Base-by-base conservation (phyloP, 1,140 invertebrate genomes). In the Phocides pigmalion region DNA sequence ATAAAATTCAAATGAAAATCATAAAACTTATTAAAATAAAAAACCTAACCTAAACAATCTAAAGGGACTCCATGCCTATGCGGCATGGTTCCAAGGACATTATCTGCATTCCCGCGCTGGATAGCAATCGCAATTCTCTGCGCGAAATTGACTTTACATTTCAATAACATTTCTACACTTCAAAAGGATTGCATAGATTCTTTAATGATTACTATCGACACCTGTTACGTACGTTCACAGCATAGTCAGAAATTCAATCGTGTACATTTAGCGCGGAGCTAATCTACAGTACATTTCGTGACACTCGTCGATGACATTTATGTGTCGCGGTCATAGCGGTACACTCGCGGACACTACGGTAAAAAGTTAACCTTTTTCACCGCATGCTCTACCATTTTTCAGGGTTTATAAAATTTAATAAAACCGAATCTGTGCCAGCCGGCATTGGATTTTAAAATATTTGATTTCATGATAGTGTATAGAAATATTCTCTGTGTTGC, bases 231-330 rank as follows among this genome's bases (percentile, higher is more conserved):
- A 72, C 74, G 68, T 0, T 32, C 28, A 11, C n/a, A 11, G 2
- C 28, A 32, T 32, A 32, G 82, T 84, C 78, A 82, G 70, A 81
- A 82, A 87, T 87, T 87, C 80, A 84, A 84, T 87, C 54, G 15
- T 53, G 62, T 70, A 74, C 74, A 74, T 76, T 80, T 71, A 70
- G 66, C 56, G 62, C 54, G 66, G 59, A 64, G 74, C 73, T 67
- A 70, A 74, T 44, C 62, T 59, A 58, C 39, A 65, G 79, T 50
- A 59, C 68, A 53, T 67, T 73, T 72, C 28, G 61, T 75, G 37
- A 53, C 68, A 62, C 49, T 51, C 61, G n/a, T 25, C 25, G 46
- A 61, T 61, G 58, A 49, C 28, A 16, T 32, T n/a, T 32, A 42
- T 46, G 20, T 35, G 22, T 11, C 28, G 56, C 54, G 54, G 54